Evolutionary conservation across 2,113 vertebrate genomes (phyloP), one percentile per base, ranked within the genome.

Genomic region (Verasper variegatus): DNA sequence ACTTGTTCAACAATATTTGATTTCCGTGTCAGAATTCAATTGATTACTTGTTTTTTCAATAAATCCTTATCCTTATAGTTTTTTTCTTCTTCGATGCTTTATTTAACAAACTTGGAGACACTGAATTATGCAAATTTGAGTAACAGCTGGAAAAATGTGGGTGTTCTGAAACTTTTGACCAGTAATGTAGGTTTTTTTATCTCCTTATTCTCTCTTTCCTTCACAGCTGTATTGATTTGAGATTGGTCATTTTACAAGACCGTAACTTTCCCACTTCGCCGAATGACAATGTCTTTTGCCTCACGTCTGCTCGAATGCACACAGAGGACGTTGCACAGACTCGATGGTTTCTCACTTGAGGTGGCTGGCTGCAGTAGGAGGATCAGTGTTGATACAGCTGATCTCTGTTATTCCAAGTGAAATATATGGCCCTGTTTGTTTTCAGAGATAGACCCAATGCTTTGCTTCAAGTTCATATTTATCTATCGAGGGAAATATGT

Each of bases 351-450:
- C 89, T 88, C 82, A 86, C 79, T 89, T 89, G 89, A 89, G 74
- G 83, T 83, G 89, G 74, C 89, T 85, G 87, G 82, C 91, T 92
- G 86, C 92, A 91, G 90, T 91, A 92, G 91, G 91, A 92, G 89
- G 88, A 88, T 54, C 85, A 81, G 74, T 95, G 93, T 94, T 95
- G 93, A 91, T 91, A 94, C 94, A 95, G 94, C 94, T 94, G 94
- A 94, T 93, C 87, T 69, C 87, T 93, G 92, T 92, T 93, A 89
- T 93, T 92, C 90, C 90, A 93, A 90, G 84, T 80, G 86, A 87
- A 91, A 92, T 94, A 94, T 93, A 92, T 90, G 91, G 91, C 78
- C 82, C 81, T 93, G 91, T 93, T 95, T 94, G 90, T 93, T 94
- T 94, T 94, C 83, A 88, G 52, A 94, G 94, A 94, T 84, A 91